phyloP scores from a whole-genome alignment of 2,888 invertebrate species.

The Cheiracanthium punctorium region DNA sequence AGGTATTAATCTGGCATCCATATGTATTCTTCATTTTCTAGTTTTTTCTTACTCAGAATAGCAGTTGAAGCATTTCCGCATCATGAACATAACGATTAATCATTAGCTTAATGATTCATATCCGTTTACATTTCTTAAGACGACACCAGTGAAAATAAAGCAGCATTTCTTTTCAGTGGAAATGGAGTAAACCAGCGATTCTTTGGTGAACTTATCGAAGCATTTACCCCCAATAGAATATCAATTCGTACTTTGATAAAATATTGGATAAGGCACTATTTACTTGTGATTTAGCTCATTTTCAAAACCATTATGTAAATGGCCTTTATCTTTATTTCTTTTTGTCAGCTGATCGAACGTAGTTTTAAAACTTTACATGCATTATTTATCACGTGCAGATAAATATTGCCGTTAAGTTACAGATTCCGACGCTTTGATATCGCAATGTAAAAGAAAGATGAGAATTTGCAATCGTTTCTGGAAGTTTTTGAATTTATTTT shows the following conservation, averaged over 20 bases:
- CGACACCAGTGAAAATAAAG: background rate
- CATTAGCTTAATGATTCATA: conserved; percentile 28
- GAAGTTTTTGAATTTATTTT: too few relatives aligned
- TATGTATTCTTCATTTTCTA: too few relatives aligned
- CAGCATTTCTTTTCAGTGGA: background rate
- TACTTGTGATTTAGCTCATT: background rate
- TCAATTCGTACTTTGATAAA: background rate
- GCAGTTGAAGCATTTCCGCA: background rate
- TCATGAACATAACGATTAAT: conserved; percentile 38
- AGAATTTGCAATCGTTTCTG: too few relatives aligned
- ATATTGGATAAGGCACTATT: background rate
- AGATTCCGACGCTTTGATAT: too few relatives aligned
- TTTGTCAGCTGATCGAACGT: background rate
- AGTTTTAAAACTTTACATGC: too few relatives aligned
- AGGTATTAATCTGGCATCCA: too few relatives aligned
- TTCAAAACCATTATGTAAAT: background rate
- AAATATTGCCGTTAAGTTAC: too few relatives aligned
- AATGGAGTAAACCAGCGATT: background rate
- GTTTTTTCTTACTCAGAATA: background rate
- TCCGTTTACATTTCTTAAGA: conserved; percentile 5
- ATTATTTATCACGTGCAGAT: too few relatives aligned
- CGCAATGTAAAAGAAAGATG: too few relatives aligned
- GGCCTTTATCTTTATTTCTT: background rate
- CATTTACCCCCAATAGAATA: background rate
- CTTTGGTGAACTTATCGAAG: background rate